These are phyloP conservation scores for Ditylenchus weischeri DNA, from an alignment of 2,888 invertebrate species.

Conservation along the genomic window DNA sequence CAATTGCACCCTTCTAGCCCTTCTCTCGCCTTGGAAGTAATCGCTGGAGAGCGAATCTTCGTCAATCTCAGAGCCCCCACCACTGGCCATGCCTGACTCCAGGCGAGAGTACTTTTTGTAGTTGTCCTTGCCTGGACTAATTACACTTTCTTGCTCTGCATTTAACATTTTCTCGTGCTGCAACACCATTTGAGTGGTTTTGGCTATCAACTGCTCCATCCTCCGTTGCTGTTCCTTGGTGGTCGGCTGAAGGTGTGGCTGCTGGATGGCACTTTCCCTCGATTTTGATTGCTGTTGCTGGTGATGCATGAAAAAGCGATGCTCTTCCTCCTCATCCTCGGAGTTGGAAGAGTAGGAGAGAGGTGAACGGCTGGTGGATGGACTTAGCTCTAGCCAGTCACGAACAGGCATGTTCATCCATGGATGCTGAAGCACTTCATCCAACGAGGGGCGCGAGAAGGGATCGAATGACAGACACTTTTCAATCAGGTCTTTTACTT, in stretches of 20 bases:
- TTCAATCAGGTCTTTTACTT: slow-evolving; percentile 47
- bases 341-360: slow-evolving; percentile 1
- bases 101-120: slow-evolving; percentile 1
- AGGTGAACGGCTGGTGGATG: slow-evolving; percentile 1
- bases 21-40: no score
- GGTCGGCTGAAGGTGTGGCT: no score
- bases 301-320: neutral
- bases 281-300: no score
- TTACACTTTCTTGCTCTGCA: neutral
- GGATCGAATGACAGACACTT: slow-evolving; percentile 51
- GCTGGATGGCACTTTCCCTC: no score
- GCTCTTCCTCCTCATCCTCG: slow-evolving; percentile 14
- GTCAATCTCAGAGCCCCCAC: slow-evolving; percentile 12
- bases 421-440: slow-evolving; percentile 47
- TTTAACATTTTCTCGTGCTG: neutral
- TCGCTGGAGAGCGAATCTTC: slow-evolving; percentile 9
- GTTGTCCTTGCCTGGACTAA: slow-evolving; percentile 2
- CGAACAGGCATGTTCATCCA: slow-evolving; percentile 39
- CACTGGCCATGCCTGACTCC: slow-evolving; percentile 6
- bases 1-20: no score
- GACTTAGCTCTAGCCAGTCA: slow-evolving; percentile 38
- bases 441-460: slow-evolving; percentile 41
- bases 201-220: no score
- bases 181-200: no score
- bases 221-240: no score